Evolutionary conservation across 1,140 invertebrate genomes (phyloP).

Genomic region (Aporrectodea caliginosa): DNA sequence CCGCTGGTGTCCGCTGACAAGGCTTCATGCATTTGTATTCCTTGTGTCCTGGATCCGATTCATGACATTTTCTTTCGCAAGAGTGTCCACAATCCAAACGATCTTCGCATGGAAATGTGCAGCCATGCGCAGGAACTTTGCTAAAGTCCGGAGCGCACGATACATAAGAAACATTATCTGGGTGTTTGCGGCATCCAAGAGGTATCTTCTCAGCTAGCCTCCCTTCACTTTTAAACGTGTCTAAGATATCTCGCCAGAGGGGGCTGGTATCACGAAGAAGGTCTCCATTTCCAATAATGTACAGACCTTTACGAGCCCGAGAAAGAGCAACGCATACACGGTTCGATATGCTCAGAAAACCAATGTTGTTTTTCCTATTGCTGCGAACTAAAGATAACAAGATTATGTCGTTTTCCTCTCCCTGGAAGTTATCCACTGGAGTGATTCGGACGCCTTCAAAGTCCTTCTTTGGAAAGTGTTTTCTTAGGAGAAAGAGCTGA

Average conservation of each 20-base stretch:
- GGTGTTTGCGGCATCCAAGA: constrained; percentile 27
- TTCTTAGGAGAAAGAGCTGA: constrained; percentile 19
- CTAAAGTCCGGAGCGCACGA: constrained; percentile 38
- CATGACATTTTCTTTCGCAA: constrained; percentile 33
- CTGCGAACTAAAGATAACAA: constrained; percentile 40
- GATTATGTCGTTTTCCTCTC: constrained; percentile 42
- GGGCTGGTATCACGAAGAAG: constrained; percentile 1
- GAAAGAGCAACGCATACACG: constrained; percentile 39
- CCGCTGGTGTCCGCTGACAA: constrained; percentile 15
- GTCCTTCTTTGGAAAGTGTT: constrained; percentile 4
- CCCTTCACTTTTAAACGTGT: constrained; percentile 33
- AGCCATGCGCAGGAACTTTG: constrained; percentile 38
- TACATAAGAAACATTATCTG: constrained; percentile 24
- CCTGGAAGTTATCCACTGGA: constrained; percentile 37
- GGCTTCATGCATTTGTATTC: constrained; percentile 19
- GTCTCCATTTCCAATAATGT: constrained; percentile 35
- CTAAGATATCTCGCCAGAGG: constrained; percentile 46
- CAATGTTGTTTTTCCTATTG: constrained; percentile 34
- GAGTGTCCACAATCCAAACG: constrained; percentile 36
- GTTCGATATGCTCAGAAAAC: constrained; percentile 38
- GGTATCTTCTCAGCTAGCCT: constrained; percentile 37
- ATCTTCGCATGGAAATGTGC: constrained; percentile 36
- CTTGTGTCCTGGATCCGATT: constrained; percentile 2
- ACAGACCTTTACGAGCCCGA: constrained; percentile 35
- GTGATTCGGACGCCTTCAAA: not conserved